Conservation (phyloP, 2,797 vertebrate genomes). For the Sebastes iracundus region DNA sequence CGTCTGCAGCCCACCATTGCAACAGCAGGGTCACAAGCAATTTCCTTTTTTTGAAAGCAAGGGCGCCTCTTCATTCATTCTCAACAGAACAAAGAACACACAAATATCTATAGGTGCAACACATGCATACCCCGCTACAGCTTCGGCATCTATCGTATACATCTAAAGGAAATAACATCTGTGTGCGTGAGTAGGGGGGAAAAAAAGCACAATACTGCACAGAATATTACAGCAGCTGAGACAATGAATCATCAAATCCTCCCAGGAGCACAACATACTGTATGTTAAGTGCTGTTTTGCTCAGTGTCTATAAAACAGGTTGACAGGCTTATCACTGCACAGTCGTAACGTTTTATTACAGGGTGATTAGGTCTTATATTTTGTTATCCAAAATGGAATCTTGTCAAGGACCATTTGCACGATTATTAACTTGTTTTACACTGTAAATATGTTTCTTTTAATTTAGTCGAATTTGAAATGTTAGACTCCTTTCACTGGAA, state of each 20-base stretch:
- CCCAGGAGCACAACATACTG: not conserved
- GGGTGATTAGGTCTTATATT: not conserved
- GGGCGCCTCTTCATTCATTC: not conserved
- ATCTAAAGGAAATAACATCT: not conserved
- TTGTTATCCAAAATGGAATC: not conserved
- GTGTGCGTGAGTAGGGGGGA: not conserved
- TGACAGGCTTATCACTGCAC: not conserved
- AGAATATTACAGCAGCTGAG: not conserved
- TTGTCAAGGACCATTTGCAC: not conserved
- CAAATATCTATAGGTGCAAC: not conserved
- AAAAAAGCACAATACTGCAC: not conserved
- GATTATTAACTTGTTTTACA: not conserved
- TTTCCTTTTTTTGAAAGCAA: slow-evolving; percentile 10
- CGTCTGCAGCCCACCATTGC: slow-evolving; percentile 3
- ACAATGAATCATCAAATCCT: not conserved
- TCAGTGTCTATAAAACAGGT: not conserved
- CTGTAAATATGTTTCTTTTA: not conserved
- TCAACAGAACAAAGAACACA: not conserved
- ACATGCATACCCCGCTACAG: not conserved
- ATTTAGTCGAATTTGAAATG: too few relatives aligned
- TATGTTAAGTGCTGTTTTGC: not conserved
- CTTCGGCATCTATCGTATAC: not conserved
- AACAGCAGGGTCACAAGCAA: slow-evolving; percentile 29
- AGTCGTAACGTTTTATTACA: not conserved
- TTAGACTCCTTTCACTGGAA: not conserved